Base-by-base conservation (phyloP, 2,888 invertebrate species). In the Caenorhabditis panamensis region DNA sequence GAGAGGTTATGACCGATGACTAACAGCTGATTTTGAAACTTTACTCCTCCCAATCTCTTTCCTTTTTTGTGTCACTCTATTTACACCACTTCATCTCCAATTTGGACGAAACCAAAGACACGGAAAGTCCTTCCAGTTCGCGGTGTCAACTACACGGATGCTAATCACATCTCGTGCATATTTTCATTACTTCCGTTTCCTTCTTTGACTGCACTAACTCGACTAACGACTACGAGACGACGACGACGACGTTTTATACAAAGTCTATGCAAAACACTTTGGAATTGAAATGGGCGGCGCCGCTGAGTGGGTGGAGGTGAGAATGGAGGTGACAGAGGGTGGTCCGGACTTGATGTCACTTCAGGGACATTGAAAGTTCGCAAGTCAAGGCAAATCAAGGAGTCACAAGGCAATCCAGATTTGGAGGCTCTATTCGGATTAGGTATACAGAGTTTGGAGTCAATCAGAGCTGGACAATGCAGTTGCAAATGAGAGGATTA, bases 111-210 rank as follows among this genome's bases (percentile, higher is more conserved):
- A n/a, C n/a, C n/a, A n/a, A n/a, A n/a, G n/a, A n/a, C n/a, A n/a
- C 53, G 26, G 26, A 22, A 54, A 54, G 54, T 54, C 11, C 16
- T 5, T 41, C 41, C 13, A 2, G 13, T 6, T 41, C 41, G 71
- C n/a, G n/a, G n/a, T 71, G 71, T 71, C 71, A 71, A 44, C 71
- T 62, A 61, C 69, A 69, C 51, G 26, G 31, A 68, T 67, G 44
- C 58, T 68, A 68, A 68, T 68, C 67, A 68, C 67, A 68, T 68
- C 64, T 64, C 28, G 18, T 44, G 49, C 20, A 62, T 61, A 37
- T 61, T 28, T 71, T 61, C 61, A 71, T 71, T 71, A 61, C 61
- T 71, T 71, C 69, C 61, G 61, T 53, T 71, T 71, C 47, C 54
- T 37, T 36, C 24, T 49, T 8, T 18, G 5, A 51, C 28, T 62